These are phyloP conservation scores for Perithous albicinctus DNA, from an alignment of 2,888 invertebrate species.

Conservation along the genomic window DNA sequence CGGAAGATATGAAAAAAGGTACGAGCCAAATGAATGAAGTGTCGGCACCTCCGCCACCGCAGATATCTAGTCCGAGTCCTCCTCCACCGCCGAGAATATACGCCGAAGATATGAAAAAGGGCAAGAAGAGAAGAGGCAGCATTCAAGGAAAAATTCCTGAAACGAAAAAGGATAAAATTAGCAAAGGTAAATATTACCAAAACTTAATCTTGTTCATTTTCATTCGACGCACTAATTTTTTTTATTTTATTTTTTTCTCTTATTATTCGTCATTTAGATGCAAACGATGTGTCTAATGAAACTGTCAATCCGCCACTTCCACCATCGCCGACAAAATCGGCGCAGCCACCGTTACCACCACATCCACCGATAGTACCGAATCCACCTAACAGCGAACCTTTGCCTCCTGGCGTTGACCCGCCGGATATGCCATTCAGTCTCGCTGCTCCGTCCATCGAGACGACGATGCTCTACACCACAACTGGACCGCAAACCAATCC, in stretches of 20 bases:
- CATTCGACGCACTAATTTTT: not conserved
- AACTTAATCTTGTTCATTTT: not conserved
- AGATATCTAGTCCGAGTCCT: conserved; percentile 82
- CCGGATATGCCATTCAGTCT: conserved; percentile 82
- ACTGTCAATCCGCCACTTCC: conserved; percentile 72
- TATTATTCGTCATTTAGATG: conserved; percentile 42
- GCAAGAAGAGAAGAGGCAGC: conserved; percentile 73
- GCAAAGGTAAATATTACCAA: conserved; percentile 59
- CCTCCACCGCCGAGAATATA: conserved; percentile 83
- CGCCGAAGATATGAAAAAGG: conserved; percentile 78
- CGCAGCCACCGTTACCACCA: conserved; percentile 72
- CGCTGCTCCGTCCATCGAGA: conserved; percentile 77
- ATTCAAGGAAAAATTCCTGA: conserved; percentile 61
- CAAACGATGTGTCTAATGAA: conserved; percentile 47
- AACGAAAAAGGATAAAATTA: conserved; percentile 70
- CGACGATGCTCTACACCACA: conserved; percentile 77
- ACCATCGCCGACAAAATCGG: conserved; percentile 71
- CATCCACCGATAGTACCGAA: conserved; percentile 70
- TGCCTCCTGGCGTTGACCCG: conserved; percentile 86
- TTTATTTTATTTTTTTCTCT: not conserved
- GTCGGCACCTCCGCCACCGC: conserved; percentile 77
- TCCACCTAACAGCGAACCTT: conserved; percentile 82
- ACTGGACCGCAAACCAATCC: conserved; percentile 78
- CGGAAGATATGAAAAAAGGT: conserved; percentile 30
- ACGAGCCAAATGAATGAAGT: conserved; percentile 30